Evolutionary conservation across 2,888 invertebrate species (phyloP), one percentile per base, ranked within the genome.

Genomic region (Lissocephala sabroskyi): DNA sequence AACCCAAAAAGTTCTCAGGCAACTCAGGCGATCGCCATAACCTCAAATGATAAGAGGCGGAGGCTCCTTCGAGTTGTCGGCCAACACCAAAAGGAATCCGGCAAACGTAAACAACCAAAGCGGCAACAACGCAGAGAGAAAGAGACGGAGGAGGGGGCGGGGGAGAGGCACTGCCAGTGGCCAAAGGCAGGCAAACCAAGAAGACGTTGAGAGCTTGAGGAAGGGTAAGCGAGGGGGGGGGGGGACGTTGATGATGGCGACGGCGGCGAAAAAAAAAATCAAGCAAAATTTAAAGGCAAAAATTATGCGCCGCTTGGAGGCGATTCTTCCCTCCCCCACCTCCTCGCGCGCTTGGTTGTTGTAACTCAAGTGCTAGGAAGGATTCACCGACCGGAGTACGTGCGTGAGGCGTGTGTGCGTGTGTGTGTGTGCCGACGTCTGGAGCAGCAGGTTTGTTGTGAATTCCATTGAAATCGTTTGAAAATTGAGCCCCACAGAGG

Each of bases 391-490:
- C 2, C 13, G 14, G 33, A 35, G 35, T 35, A 6, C 14, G 13
- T 35, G 35, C 16, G 35, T 35, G 33, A 9, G 7, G 62, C 63
- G 61, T 56, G 68, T 67, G 53, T 65, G 63, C 36, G 41, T 35
- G 46, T 55, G 53, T 49, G 53, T 40, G 42, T 62, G 35, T 55
- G 59, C 49, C 54, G 58, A 51, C 49, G 60, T 41, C 42, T 41
- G 53, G 30, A 37, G 52, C 43, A 43, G 49, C 45, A 39, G 45
- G 41, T 36, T 30, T 32, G 56, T 56, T 46, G 51, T 59, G 70
- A 74, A 66, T 67, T 68, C 68, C 68, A 73, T 64, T 68, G 74
- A 68, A 68, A 73, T 68, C 65, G 56, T 73, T 68, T 68, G 73
- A 74, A 68, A 73, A 70, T 59, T 66, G 70, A 68, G 62, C 62